Evolutionary conservation across 2,797 vertebrate genomes (phyloP).

Genomic region (Geotrypetes seraphini): DNA sequence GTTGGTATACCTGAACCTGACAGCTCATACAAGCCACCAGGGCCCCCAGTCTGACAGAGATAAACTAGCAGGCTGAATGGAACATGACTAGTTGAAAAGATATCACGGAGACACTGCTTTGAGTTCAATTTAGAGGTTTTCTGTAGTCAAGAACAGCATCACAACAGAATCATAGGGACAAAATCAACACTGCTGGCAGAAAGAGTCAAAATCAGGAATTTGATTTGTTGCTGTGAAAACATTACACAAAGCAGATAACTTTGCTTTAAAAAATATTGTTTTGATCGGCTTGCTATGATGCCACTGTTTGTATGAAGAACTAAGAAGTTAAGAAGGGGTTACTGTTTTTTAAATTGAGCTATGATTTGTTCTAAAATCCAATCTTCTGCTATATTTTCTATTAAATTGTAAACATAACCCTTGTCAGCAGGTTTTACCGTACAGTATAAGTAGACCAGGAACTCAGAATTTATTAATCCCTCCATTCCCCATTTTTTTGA

Average conservation of each 20-base stretch:
- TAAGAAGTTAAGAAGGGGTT: slow-evolving; percentile 26
- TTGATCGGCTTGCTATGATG: slow-evolving; percentile 37
- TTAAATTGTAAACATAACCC: slow-evolving; percentile 13
- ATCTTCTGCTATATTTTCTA: slow-evolving; percentile 13
- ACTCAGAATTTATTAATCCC: slow-evolving; percentile 18
- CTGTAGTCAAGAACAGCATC: slow-evolving; percentile 39
- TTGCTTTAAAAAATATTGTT: slow-evolving; percentile 42
- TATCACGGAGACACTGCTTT: slow-evolving; percentile 56
- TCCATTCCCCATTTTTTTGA: no score
- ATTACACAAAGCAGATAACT: slow-evolving; percentile 41
- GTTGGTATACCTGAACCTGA: slow-evolving; percentile 59
- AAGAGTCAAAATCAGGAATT: slow-evolving; percentile 40
- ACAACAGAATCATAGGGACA: slow-evolving; percentile 36
- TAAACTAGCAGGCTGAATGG: slow-evolving; percentile 56
- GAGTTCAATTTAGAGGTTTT: slow-evolving; percentile 50
- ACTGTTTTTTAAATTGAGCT: slow-evolving; percentile 36
- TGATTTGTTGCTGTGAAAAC: slow-evolving; percentile 34
- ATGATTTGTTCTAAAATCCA: slow-evolving; percentile 12
- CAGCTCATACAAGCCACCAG: slow-evolving; percentile 47
- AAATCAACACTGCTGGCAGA: slow-evolving; percentile 27
- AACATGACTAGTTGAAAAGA: slow-evolving; percentile 67
- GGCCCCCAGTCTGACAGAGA: slow-evolving; percentile 53
- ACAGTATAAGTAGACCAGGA: background rate
- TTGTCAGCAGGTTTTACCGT: slow-evolving; percentile 16
- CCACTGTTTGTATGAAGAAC: slow-evolving; percentile 34